Conservation (phyloP, 1,140 invertebrate species). For the Neodiprion fabricii region DNA sequence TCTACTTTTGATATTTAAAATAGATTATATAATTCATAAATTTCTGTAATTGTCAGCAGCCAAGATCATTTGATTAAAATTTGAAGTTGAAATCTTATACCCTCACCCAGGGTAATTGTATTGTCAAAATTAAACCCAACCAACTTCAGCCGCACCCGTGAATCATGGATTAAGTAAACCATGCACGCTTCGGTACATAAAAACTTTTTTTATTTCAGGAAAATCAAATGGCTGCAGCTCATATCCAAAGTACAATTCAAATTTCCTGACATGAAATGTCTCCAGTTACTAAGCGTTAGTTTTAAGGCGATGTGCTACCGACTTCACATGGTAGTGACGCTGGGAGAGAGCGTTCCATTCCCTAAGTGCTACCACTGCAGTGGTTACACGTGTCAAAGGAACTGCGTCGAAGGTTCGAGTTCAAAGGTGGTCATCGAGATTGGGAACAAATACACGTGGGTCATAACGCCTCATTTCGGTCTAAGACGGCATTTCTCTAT, state of each 20-base stretch:
- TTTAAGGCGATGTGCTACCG: constrained; percentile 60
- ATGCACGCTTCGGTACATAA: neutral
- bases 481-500: constrained; percentile 57
- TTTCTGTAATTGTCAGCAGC: no score
- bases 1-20: no score
- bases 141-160: no score
- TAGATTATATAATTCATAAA: no score
- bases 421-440: constrained; percentile 61
- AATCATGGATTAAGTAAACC: no score
- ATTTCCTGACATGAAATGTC: constrained; percentile 58
- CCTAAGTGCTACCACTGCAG: constrained; percentile 59
- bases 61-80: no score
- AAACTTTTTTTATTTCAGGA: constrained; percentile 44
- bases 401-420: constrained; percentile 56
- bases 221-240: constrained; percentile 59
- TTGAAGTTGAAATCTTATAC: no score
- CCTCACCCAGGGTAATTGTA: no score
- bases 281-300: constrained; percentile 54
- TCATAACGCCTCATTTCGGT: constrained; percentile 56
- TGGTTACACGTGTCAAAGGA: constrained; percentile 58
- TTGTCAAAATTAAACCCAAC: no score
- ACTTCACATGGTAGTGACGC: constrained; percentile 55
- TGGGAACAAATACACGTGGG: constrained; percentile 62
- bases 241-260: constrained; percentile 56
- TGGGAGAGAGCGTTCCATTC: constrained; percentile 52